Base-by-base conservation (phyloP, 2,113 vertebrate genomes). In the Ceratotherium simum region DNA sequence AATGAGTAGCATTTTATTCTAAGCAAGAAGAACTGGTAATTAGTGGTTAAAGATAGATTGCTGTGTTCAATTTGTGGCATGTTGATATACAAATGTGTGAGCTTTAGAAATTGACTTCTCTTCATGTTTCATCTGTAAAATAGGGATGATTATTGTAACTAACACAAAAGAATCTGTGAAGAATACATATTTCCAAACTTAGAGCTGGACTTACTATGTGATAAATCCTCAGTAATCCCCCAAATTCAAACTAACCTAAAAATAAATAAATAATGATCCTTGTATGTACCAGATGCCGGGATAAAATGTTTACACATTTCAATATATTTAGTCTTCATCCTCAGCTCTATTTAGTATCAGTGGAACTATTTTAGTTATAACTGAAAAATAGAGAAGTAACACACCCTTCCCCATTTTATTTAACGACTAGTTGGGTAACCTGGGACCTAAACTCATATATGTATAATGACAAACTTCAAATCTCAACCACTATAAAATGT, bases 381-480 rank as follows among this genome's bases (percentile, higher is more conserved):
- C 14, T 89, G 11, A 87, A 56, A 51, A 62, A 51, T 46, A 67
- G 14, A 73, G 10, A 91, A 80, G 10, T 36, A 65, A 70, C 64
- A 2, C 13, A 70, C 6, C 0, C 14, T 67, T 17, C 2, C 3
- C 31, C 20, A 10, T 60, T 81, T 75, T 72, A 70, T 2, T 3
- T 36, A 92, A 31, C 48, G 29, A 64, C 33, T 42, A 48, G 76
- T 17, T 73, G 11, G 12, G 31, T 36, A 80, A 54, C 7, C 11
- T 31, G 6, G 10, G 1, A 0, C 56, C 0, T 17, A 81, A 31
- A 48, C 2, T 83, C 18, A 80, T 4, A 9, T n/a, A 7, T 54
- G 1, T 29, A 27, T 25, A 31, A 70, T 51, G 27, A 39, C 14
- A 86, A 51, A 54, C 17, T 62, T 25, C 56, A 21, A 67, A 58